Evolutionary conservation across 2,113 vertebrate genomes (phyloP).

Genomic region (Psittacus erithacus): DNA sequence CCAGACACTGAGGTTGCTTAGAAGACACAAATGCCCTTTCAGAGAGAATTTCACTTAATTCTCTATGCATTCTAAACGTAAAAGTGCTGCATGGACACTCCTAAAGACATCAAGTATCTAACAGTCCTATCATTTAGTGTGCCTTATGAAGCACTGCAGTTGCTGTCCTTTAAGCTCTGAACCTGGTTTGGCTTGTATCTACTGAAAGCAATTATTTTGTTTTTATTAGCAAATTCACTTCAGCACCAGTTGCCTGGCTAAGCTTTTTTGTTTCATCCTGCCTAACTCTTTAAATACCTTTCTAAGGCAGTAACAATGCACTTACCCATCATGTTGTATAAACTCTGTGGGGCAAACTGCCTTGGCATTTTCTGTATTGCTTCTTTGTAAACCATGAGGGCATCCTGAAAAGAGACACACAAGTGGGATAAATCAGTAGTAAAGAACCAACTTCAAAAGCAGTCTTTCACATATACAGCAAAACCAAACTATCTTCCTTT

Average conservation of each 20-base stretch:
- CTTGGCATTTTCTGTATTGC: conserved; percentile 98
- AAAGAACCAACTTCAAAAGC: background rate
- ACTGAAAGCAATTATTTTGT: background rate
- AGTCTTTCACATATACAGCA: background rate
- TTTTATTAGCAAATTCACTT: background rate
- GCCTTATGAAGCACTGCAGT: background rate
- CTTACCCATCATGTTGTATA: conserved; percentile 99
- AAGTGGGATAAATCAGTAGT: background rate
- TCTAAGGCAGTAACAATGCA: conserved; percentile 8
- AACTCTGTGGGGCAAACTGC: conserved; percentile 97
- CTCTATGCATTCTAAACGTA: background rate
- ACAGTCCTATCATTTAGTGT: background rate
- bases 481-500: background rate
- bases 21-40: background rate
- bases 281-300: background rate
- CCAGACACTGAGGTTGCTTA: background rate
- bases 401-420: conserved; percentile 82
- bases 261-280: background rate
- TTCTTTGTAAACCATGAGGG: conserved; percentile 92
- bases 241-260: background rate
- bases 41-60: background rate
- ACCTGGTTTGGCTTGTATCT: background rate
- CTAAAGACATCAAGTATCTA: background rate
- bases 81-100: background rate
- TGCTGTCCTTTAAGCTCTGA: background rate